Evolutionary conservation across 2,113 vertebrate species (phyloP).

Genomic region (Podarcis raffonei): DNA sequence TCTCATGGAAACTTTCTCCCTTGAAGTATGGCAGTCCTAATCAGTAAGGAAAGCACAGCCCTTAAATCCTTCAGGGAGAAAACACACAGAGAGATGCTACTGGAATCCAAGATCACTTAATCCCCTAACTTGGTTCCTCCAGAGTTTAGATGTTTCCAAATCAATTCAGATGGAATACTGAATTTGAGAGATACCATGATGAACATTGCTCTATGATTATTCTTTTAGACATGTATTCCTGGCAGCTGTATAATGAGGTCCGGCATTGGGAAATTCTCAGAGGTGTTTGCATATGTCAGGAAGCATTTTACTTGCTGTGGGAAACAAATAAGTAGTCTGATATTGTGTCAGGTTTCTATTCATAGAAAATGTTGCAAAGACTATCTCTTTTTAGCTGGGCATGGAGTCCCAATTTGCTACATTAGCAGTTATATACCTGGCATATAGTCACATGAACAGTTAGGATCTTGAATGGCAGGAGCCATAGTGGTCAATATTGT

Average conservation of each 20-base stretch:
- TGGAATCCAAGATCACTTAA: no score
- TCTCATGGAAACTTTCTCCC: no score
- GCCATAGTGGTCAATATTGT: no score
- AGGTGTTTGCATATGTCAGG: not conserved
- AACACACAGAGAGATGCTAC: no score
- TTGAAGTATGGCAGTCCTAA: no score
- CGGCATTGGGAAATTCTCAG: not conserved
- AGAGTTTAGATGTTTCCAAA: not conserved
- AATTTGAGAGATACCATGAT: not conserved
- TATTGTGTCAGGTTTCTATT: not conserved
- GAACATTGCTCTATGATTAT: not conserved
- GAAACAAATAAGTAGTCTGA: not conserved
- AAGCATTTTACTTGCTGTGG: not conserved
- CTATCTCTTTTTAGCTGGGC: not conserved
- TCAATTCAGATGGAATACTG: not conserved
- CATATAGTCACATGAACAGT: no score
- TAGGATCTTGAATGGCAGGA: no score
- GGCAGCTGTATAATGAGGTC: not conserved
- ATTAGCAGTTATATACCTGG: not conserved
- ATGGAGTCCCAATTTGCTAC: not conserved
- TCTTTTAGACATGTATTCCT: not conserved
- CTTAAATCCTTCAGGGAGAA: no score
- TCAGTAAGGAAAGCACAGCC: no score
- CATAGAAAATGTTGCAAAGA: not conserved
- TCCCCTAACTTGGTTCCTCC: not conserved